Conservation (phyloP, 2,797 vertebrate genomes). For the Silurus lanzhouensis region DNA sequence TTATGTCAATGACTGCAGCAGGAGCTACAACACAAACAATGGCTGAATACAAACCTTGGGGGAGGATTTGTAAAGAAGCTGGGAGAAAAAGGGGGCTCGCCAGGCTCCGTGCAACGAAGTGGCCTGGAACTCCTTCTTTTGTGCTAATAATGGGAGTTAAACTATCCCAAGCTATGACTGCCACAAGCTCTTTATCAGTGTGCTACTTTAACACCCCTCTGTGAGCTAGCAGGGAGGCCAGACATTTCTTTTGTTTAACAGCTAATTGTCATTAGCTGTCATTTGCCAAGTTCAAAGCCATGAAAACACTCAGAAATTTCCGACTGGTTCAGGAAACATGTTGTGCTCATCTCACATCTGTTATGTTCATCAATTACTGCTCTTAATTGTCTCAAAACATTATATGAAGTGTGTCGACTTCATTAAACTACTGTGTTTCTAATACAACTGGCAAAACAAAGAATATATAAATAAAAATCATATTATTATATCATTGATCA, state of each 20-base stretch:
- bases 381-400: slow-evolving; percentile 8
- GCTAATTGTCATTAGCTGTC: slow-evolving; percentile 57
- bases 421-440: neutral
- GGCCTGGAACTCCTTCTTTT: slow-evolving; percentile 59
- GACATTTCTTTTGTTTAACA: slow-evolving; percentile 64
- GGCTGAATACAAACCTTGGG: slow-evolving; percentile 55
- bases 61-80: slow-evolving; percentile 57
- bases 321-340: slow-evolving; percentile 44
- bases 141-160: slow-evolving; percentile 68
- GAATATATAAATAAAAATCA: neutral
- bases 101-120: slow-evolving; percentile 43
- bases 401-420: neutral
- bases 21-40: slow-evolving; percentile 55
- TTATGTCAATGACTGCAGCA: slow-evolving; percentile 59
- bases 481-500: neutral
- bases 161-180: slow-evolving; percentile 52
- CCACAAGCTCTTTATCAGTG: slow-evolving; percentile 44
- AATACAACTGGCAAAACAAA: slow-evolving; percentile 1
- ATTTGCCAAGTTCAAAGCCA: slow-evolving; percentile 66
- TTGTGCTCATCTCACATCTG: slow-evolving; percentile 21
- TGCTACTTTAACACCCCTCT: slow-evolving; percentile 55
- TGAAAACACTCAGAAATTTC: slow-evolving; percentile 54
- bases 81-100: slow-evolving; percentile 36
- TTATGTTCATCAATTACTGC: slow-evolving; percentile 11
- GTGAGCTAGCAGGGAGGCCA: slow-evolving; percentile 43